Conservation (phyloP, 2,888 invertebrate species). For the Ectemnius cavifrons region DNA sequence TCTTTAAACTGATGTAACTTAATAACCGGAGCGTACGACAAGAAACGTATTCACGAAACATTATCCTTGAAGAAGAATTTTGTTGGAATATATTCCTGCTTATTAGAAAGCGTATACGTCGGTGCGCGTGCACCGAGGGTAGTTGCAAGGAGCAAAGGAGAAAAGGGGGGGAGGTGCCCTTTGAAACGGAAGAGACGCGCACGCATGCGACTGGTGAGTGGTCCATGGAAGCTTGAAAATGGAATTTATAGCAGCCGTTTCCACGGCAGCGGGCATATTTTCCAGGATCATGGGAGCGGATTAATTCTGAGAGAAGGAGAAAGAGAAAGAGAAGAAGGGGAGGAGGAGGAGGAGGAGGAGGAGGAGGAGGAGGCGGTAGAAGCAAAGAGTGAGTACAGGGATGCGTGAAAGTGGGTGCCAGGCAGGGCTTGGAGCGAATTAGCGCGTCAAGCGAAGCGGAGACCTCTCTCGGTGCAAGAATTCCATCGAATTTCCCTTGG, state of each 20-base stretch:
- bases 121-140: no score
- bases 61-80: no score
- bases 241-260: conserved; percentile 5
- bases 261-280: conserved; percentile 14
- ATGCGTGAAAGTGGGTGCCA: not conserved
- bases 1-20: not conserved
- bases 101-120: no score
- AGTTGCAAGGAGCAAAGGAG: no score
- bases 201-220: no score
- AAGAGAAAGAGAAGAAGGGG: not conserved
- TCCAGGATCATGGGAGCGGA: conserved; percentile 16
- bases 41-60: no score
- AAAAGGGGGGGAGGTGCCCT: no score
- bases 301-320: conserved; percentile 24
- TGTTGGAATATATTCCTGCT: no score
- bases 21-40: not conserved
- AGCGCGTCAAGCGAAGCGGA: conserved; percentile 36
- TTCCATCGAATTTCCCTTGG: conserved; percentile 61
- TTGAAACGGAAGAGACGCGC: no score
- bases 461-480: conserved; percentile 34
- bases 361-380: not conserved
- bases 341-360: not conserved
- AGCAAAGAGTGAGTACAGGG: not conserved
- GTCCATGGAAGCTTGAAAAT: not conserved
- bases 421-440: conserved; percentile 35